Percentiles rank a stretch among this genome's conserved stretches.
These are phyloP conservation scores for Rallus limicola DNA, from an alignment of 2,113 vertebrate genomes.

Conservation along the genomic window DNA sequence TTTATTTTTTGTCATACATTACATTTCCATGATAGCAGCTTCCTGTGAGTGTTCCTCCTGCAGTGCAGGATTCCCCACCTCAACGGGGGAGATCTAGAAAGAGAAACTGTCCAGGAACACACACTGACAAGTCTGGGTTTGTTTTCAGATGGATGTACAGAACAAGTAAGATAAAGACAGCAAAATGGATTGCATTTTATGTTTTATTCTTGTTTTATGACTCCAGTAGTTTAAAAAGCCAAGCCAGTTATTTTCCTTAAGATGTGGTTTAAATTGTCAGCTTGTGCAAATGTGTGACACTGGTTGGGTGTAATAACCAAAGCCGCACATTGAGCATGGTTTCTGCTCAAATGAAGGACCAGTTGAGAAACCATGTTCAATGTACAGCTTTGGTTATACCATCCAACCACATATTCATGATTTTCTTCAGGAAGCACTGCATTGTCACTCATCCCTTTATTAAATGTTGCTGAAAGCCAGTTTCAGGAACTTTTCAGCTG, in stretches of 20 bases:
- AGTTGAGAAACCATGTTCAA: too few species aligned
- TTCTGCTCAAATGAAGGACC: too few species aligned
- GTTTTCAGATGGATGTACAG: neutral
- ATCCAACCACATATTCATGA: neutral
- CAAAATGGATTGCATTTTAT: neutral
- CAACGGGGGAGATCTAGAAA: neutral
- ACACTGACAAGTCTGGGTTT: neutral
- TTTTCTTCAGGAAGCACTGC: neutral
- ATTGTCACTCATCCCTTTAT: neutral
- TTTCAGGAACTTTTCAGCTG: neutral
- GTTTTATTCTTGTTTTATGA: neutral
- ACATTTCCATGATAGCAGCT: conserved; percentile 5
- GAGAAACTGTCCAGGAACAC: neutral
- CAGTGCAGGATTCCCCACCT: neutral
- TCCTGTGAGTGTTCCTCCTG: neutral
- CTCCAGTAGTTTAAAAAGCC: neutral
- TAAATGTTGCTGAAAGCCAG: neutral
- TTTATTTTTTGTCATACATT: conserved; percentile 51
- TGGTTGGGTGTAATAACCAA: neutral
- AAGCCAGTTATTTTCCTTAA: neutral
- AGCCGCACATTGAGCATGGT: too few species aligned
- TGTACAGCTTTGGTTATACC: neutral
- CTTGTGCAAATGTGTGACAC: neutral
- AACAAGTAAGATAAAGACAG: neutral
- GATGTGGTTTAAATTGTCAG: neutral